A percentile compares a stretch with the other conserved stretches of the same genome.
These are phyloP conservation scores for Crocuta crocuta DNA, from an alignment of 2,113 vertebrate genomes.

Conservation along the genomic window DNA sequence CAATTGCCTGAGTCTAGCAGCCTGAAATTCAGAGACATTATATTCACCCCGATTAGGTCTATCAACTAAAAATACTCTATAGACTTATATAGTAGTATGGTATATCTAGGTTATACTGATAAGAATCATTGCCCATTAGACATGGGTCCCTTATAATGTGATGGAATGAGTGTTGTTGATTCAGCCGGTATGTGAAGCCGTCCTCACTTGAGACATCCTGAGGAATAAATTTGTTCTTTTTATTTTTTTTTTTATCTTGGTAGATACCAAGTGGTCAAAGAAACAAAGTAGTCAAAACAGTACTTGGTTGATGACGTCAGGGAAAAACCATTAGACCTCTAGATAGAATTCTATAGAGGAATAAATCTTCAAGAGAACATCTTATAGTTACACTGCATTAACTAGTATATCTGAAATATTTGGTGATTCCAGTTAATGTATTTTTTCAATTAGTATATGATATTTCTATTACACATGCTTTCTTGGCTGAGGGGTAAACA, in stretches of 20 bases:
- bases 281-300: background rate
- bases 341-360: background rate
- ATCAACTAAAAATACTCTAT: background rate
- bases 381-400: background rate
- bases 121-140: background rate
- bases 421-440: background rate
- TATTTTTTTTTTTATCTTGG: background rate
- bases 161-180: background rate
- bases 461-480: background rate
- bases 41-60: background rate
- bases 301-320: background rate
- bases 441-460: background rate
- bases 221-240: background rate
- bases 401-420: background rate
- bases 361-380: background rate
- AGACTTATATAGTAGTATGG: background rate
- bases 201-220: background rate
- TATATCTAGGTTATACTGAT: background rate
- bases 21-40: background rate
- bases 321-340: background rate
- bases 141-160: background rate
- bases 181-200: background rate
- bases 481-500: background rate
- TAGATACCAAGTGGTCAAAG: background rate
- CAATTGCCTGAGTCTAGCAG: background rate